These are phyloP conservation scores for Xiphophorus maculatus DNA, from an alignment of 2,113 vertebrate genomes.

Conservation along the genomic window DNA sequence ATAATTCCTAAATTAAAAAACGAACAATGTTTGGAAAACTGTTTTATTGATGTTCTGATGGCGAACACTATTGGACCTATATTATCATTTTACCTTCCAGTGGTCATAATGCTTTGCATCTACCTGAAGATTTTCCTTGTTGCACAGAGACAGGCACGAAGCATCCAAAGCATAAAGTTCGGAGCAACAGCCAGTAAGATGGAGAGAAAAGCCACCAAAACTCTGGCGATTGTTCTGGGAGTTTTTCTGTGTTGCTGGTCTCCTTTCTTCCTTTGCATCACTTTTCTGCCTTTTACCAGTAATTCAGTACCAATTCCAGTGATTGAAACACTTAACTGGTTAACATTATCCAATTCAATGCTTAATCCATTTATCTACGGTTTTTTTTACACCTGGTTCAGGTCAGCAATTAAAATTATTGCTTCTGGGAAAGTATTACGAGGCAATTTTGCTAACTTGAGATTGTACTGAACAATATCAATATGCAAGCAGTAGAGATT, in stretches of 20 bases:
- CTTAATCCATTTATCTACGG: conserved; percentile 45
- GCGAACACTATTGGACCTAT: conserved; percentile 3
- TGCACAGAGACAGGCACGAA: conserved; percentile 14
- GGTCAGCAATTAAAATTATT: conserved; percentile 37
- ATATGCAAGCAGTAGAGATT: neutral
- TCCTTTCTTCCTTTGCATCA: conserved; percentile 20
- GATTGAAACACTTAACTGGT: conserved; percentile 13
- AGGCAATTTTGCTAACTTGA: conserved; percentile 13
- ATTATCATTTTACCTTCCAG: conserved; percentile 13
- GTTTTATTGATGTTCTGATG: neutral
- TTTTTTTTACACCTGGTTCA: conserved; percentile 51
- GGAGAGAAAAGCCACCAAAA: conserved; percentile 34
- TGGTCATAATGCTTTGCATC: conserved; percentile 15
- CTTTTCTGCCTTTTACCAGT: neutral
- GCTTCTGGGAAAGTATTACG: conserved; percentile 38
- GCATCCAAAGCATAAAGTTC: conserved; percentile 16
- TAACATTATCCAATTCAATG: conserved; percentile 40
- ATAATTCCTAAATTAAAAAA: neutral
- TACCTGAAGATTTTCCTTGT: conserved; percentile 28
- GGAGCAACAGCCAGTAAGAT: conserved; percentile 7
- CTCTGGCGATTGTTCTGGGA: conserved; percentile 36
- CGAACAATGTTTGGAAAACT: neutral
- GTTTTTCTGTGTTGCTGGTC: conserved; percentile 26
- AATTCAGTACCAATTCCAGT: neutral
- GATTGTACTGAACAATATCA: neutral